These are phyloP conservation scores for Hemicordylus capensis DNA, from an alignment of 2,113 vertebrate genomes.

Conservation along the genomic window DNA sequence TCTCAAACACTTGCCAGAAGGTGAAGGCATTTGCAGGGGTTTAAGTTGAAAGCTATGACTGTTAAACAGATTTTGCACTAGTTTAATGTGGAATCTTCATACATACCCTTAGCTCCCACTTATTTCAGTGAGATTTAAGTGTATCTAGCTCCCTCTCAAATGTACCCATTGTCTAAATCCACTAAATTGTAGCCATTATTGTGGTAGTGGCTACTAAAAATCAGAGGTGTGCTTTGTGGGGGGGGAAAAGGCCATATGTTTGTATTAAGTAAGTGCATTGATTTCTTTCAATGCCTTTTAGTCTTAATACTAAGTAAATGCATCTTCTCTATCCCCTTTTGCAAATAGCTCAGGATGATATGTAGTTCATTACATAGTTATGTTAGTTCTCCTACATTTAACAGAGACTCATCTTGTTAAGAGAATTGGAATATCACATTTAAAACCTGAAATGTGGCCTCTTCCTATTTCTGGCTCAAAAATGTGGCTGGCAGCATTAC, in stretches of 20 bases:
- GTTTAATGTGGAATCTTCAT: neutral
- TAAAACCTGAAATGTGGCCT: rapidly evolving
- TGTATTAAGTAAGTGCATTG: neutral
- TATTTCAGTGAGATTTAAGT: neutral
- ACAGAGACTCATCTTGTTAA: neutral
- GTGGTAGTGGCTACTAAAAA: neutral
- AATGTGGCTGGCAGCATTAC: rapidly evolving
- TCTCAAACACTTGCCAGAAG: neutral
- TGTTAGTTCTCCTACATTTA: neutral
- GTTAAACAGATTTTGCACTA: neutral
- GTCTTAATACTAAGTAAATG: neutral
- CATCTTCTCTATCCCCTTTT: neutral
- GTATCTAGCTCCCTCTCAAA: neutral
- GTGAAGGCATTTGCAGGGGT: neutral
- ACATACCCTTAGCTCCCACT: neutral
- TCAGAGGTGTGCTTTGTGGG: no score
- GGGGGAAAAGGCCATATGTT: neutral
- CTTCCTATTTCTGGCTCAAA: neutral
- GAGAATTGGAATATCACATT: neutral
- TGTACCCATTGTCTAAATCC: neutral
- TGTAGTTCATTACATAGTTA: neutral
- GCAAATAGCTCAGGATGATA: neutral
- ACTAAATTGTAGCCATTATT: neutral
- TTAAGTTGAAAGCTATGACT: neutral
- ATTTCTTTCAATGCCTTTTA: neutral